Evolutionary conservation across 2,113 vertebrate species (phyloP).

Genomic region (Tenrec ecaudatus): DNA sequence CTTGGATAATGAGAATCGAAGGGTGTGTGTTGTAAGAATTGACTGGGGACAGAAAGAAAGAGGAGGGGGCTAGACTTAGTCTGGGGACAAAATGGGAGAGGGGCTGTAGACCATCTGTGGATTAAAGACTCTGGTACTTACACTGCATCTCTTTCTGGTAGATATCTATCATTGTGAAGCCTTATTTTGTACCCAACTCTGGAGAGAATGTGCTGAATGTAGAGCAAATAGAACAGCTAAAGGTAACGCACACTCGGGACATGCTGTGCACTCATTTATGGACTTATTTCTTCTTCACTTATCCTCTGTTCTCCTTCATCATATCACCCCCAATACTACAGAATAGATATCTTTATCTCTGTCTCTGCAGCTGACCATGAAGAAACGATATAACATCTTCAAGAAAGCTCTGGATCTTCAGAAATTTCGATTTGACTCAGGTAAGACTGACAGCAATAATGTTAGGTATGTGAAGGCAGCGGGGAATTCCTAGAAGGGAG

Average conservation of each 20-base stretch:
- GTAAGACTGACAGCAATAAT: neutral
- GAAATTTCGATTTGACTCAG: slow-evolving; percentile 86
- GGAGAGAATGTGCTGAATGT: slow-evolving; percentile 62
- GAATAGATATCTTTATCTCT: slow-evolving; percentile 11
- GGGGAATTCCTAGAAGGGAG: neutral
- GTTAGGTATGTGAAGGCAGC: neutral
- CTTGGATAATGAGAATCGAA: slow-evolving; percentile 88
- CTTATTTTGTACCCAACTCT: neutral
- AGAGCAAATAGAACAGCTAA: slow-evolving; percentile 70
- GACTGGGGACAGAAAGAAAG: neutral
- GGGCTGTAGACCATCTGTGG: neutral
- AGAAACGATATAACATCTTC: slow-evolving; percentile 88
- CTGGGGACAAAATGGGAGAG: neutral
- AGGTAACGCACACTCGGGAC: slow-evolving; percentile 76
- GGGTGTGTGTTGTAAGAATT: slow-evolving; percentile 57
- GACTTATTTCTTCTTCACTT: neutral
- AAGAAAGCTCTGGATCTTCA: slow-evolving; percentile 89
- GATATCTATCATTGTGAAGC: slow-evolving; percentile 71
- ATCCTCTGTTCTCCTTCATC: neutral
- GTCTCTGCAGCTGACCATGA: slow-evolving; percentile 85
- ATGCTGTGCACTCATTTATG: neutral
- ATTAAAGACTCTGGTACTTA: neutral
- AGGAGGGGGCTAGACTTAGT: no score
- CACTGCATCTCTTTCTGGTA: neutral
- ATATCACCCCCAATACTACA: neutral